Evolutionary conservation across 2,797 vertebrate genomes (phyloP).

Genomic region (Pangasius sanitwongsei): DNA sequence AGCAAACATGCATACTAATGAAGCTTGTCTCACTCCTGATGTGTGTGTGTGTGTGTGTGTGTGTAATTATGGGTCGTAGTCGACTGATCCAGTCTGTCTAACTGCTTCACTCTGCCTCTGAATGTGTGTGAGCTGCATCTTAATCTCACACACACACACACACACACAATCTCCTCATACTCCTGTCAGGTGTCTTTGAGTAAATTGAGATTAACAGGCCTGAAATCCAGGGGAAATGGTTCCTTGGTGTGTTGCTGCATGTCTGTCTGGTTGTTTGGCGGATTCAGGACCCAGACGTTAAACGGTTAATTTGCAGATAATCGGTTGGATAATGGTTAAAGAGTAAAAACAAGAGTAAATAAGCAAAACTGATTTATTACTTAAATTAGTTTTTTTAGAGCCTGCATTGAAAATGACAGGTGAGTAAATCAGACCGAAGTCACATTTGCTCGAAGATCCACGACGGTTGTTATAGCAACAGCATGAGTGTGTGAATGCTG

Average conservation of each 20-base stretch:
- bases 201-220: slow-evolving; percentile 25
- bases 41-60: slow-evolving; percentile 20
- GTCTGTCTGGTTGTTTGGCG: background rate
- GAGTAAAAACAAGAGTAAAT: background rate
- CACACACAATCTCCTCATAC: background rate
- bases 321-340: background rate
- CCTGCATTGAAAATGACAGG: background rate
- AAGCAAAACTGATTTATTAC: background rate
- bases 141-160: slow-evolving; percentile 24
- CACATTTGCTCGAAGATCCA: background rate
- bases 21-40: background rate
- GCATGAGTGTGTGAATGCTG: background rate
- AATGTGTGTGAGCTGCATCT: slow-evolving; percentile 49
- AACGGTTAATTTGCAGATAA: background rate
- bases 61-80: slow-evolving; percentile 24
- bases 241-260: background rate
- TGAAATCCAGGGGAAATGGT: background rate
- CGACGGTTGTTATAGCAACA: slow-evolving; percentile 6
- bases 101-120: slow-evolving; percentile 38
- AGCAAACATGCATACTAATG: slow-evolving; percentile 21
- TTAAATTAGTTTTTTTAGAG: background rate
- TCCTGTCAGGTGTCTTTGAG: slow-evolving; percentile 11
- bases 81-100: slow-evolving; percentile 27
- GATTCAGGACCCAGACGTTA: background rate
- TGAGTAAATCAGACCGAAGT: background rate